These are phyloP conservation scores for Sceloporus undulatus DNA, from an alignment of 2,113 vertebrate species.

Conservation along the genomic window DNA sequence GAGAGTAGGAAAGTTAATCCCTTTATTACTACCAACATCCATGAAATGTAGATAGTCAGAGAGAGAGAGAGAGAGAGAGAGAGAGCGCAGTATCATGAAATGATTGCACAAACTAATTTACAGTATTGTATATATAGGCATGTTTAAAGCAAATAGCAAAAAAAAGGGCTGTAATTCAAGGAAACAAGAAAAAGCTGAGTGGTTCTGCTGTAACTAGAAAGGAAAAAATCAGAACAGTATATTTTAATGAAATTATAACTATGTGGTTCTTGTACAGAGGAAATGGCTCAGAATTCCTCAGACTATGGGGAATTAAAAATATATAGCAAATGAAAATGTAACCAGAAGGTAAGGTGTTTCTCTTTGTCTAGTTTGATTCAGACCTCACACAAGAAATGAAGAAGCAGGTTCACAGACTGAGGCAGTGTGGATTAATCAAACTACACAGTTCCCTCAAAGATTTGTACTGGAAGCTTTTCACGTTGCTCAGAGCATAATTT, in stretches of 20 bases:
- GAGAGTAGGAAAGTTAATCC: no score
- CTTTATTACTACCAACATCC: no score
- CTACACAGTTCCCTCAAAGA: not conserved
- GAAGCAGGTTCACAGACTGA: slow-evolving; percentile 13
- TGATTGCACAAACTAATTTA: not conserved
- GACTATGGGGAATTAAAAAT: slow-evolving; percentile 18
- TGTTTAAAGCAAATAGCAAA: not conserved
- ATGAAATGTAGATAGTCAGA: no score
- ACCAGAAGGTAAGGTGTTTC: slow-evolving; percentile 15
- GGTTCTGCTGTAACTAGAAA: not conserved
- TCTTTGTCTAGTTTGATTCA: slow-evolving; percentile 28
- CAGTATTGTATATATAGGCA: not conserved
- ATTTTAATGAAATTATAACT: slow-evolving; percentile 39
- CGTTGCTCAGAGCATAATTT: slow-evolving; percentile 9
- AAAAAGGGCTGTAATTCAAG: slow-evolving; percentile 1
- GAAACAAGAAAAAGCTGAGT: not conserved
- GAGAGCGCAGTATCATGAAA: not conserved
- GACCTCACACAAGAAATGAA: slow-evolving; percentile 2
- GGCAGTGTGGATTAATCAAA: slow-evolving; percentile 13
- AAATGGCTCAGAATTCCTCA: slow-evolving; percentile 6
- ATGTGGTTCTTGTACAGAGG: not conserved
- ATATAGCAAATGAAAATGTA: slow-evolving; percentile 31
- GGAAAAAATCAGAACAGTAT: not conserved
- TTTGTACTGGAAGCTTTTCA: slow-evolving; percentile 2
- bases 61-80: no score